These are phyloP conservation scores for Eilema griseolum DNA, from an alignment of 2,888 invertebrate species.

Conservation along the genomic window DNA sequence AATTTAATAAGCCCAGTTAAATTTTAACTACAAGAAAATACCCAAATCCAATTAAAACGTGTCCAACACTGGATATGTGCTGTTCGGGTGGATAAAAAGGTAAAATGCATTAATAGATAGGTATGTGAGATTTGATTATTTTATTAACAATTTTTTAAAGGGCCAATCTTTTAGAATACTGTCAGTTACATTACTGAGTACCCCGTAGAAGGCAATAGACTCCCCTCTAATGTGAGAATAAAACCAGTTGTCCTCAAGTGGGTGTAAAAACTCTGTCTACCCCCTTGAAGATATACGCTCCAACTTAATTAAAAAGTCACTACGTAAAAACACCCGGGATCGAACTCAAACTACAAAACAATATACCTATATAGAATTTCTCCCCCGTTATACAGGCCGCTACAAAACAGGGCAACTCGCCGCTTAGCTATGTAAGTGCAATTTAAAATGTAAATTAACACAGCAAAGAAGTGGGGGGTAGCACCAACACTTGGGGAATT, in stretches of 20 bases:
- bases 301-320: slow-evolving; percentile 17
- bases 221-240: not conserved
- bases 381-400: slow-evolving; percentile 63
- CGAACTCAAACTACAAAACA: slow-evolving; percentile 39
- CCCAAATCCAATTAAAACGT: too few relatives aligned
- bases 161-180: too few relatives aligned
- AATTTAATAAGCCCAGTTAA: too few relatives aligned
- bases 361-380: slow-evolving; percentile 27
- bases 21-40: too few relatives aligned
- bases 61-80: too few relatives aligned
- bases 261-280: not conserved
- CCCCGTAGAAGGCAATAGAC: not conserved
- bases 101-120: too few relatives aligned
- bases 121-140: too few relatives aligned
- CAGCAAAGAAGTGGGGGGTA: slow-evolving; percentile 82
- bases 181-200: too few relatives aligned
- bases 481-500: slow-evolving; percentile 70
- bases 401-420: slow-evolving; percentile 81
- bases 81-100: too few relatives aligned
- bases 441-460: slow-evolving; percentile 88
- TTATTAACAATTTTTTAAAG: too few relatives aligned
- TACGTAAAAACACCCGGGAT: slow-evolving; percentile 44
- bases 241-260: not conserved
- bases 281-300: not conserved
- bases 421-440: slow-evolving; percentile 86